phyloP scores from a whole-genome alignment of 2,797 vertebrate species.

The Schizopygopsis malacanthus region DNA sequence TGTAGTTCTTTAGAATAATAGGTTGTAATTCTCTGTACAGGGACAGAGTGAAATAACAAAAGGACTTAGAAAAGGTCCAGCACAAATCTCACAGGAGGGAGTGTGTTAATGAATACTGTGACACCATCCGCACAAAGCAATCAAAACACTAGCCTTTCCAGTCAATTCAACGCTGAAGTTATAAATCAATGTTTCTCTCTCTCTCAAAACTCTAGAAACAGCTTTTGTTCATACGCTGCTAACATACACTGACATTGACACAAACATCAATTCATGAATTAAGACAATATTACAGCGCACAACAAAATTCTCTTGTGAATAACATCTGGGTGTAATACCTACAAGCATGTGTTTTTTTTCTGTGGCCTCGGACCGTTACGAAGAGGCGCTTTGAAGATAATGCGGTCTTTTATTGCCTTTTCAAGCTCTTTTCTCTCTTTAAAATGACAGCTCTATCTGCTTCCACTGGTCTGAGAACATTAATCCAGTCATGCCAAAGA shows the following conservation, averaged over 20 bases:
- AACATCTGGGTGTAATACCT: constrained; percentile 5
- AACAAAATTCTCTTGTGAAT: neutral
- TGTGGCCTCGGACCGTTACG: neutral
- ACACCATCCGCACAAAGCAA: constrained; percentile 19
- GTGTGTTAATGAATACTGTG: constrained; percentile 20
- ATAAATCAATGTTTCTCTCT: constrained; percentile 1
- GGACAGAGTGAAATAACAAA: neutral
- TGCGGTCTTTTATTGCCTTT: constrained; percentile 7
- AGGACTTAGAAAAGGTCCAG: neutral
- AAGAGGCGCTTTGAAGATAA: neutral
- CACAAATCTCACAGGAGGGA: neutral
- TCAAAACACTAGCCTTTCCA: neutral
- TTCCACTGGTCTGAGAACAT: neutral
- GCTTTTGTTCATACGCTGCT: neutral
- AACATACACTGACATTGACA: neutral
- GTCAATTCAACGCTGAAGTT: neutral
- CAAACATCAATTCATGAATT: neutral
- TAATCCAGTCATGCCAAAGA: neutral
- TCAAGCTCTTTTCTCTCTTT: neutral
- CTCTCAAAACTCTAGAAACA: neutral
- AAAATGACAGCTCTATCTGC: neutral
- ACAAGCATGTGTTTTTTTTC: neutral
- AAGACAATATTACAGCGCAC: neutral
- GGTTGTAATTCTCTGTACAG: neutral
- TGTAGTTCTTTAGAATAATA: neutral